These are phyloP conservation scores for Thymelicus lineola DNA, from an alignment of 2,888 invertebrate species.

Conservation along the genomic window DNA sequence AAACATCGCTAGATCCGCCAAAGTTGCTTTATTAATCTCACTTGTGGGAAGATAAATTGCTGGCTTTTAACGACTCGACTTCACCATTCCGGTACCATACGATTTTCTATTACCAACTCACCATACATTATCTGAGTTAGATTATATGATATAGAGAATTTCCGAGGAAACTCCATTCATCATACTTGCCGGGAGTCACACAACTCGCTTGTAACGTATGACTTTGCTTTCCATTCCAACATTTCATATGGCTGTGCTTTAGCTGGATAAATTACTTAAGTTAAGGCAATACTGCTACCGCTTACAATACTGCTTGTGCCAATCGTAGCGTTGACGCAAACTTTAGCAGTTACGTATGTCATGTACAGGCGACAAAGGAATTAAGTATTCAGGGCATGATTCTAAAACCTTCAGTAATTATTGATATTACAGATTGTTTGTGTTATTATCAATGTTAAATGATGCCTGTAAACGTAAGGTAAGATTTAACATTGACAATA, in stretches of 20 bases:
- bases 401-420: no score
- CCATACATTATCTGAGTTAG: slow-evolving; percentile 6
- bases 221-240: slow-evolving; percentile 13
- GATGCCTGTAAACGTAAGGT: no score
- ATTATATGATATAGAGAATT: slow-evolving; percentile 26
- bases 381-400: no score
- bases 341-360: neutral
- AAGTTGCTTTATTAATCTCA: slow-evolving; percentile 19
- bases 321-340: neutral
- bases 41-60: slow-evolving; percentile 13
- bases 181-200: slow-evolving; percentile 19
- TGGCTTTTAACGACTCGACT: slow-evolving; percentile 20
- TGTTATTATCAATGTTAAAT: no score
- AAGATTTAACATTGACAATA: no score
- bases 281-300: slow-evolving; percentile 7
- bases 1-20: slow-evolving; percentile 1
- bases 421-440: no score
- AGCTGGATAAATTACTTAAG: slow-evolving; percentile 7
- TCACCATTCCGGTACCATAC: slow-evolving; percentile 7
- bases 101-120: slow-evolving; percentile 7
- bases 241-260: slow-evolving; percentile 10
- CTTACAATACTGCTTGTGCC: neutral
- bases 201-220: slow-evolving; percentile 22
- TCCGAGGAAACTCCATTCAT: slow-evolving; percentile 23
- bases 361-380: no score